Conservation (phyloP, 2,888 invertebrate genomes). For the Cantharis flavilabris region DNA sequence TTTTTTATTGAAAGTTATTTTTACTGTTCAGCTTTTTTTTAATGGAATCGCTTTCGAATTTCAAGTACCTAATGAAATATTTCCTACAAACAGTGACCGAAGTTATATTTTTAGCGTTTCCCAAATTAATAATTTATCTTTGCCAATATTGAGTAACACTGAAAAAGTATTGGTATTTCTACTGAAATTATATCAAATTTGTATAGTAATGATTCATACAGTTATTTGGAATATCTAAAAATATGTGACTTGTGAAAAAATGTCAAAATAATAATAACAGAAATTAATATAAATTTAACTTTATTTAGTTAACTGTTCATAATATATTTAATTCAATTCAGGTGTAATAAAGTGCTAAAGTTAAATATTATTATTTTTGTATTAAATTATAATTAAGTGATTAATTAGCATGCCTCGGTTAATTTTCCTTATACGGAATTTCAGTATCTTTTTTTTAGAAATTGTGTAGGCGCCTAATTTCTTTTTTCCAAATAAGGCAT, state of each 20-base stretch:
- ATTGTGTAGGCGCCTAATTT: slow-evolving; percentile 21
- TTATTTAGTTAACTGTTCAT: not conserved
- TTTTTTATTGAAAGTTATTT: not conserved
- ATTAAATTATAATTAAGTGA: slow-evolving; percentile 22
- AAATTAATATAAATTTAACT: not conserved
- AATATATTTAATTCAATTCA: not conserved
- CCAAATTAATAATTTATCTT: not conserved
- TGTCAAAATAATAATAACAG: not conserved
- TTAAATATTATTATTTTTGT: slow-evolving; percentile 3
- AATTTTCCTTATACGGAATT: slow-evolving; percentile 21
- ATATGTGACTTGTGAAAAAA: not conserved
- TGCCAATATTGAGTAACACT: not conserved
- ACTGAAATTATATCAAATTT: not conserved
- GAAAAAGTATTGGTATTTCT: not conserved
- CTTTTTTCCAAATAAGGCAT: slow-evolving; percentile 17
- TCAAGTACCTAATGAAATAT: not conserved
- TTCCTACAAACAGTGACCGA: not conserved
- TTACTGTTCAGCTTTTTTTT: not conserved
- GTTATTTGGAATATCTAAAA: not conserved
- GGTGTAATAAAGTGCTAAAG: slow-evolving; percentile 1
- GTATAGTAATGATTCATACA: not conserved
- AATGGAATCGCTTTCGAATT: not conserved
- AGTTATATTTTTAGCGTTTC: not conserved
- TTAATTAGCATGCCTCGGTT: slow-evolving; percentile 22
- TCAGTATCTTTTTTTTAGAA: slow-evolving; percentile 18